Evolutionary conservation across 2,888 invertebrate genomes (phyloP).

Genomic region (Dynastes tityus): DNA sequence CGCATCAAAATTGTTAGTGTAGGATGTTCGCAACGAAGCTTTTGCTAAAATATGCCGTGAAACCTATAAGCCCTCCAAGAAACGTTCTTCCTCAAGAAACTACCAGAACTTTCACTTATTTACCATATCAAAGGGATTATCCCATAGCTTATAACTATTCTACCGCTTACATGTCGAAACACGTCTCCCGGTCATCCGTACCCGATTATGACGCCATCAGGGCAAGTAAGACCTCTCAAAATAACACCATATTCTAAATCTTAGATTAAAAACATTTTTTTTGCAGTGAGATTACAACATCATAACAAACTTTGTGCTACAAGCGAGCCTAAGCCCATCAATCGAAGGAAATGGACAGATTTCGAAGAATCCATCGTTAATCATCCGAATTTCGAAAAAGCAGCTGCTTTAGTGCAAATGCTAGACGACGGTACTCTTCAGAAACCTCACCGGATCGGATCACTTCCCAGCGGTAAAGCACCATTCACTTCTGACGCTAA

Average conservation of each 20-base stretch:
- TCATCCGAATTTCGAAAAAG: conserved; percentile 36
- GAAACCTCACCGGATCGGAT: conserved; percentile 20
- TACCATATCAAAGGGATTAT: not conserved
- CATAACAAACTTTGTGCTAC: conserved; percentile 6
- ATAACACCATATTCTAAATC: not conserved
- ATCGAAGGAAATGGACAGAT: conserved; percentile 2
- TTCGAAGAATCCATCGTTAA: conserved; percentile 22
- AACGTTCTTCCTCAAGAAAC: conserved; percentile 6
- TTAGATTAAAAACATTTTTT: not conserved
- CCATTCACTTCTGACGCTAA: not conserved
- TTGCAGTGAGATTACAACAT: not conserved
- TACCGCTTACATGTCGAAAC: not conserved
- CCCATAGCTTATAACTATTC: not conserved
- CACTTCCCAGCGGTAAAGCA: not conserved
- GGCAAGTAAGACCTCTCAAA: not conserved
- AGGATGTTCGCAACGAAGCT: conserved; percentile 37
- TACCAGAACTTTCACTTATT: not conserved
- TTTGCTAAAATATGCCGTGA: conserved; percentile 40
- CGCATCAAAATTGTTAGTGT: conserved; percentile 44
- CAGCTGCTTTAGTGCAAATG: conserved; percentile 20
- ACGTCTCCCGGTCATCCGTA: not conserved
- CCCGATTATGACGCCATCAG: not conserved
- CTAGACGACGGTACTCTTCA: not conserved
- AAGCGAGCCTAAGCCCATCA: conserved; percentile 12
- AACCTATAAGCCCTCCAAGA: conserved; percentile 32